A percentile compares a stretch with the other conserved stretches of the same genome.
These are phyloP conservation scores for Mastacembelus armatus DNA, from an alignment of 2,797 vertebrate species.

Conservation along the genomic window DNA sequence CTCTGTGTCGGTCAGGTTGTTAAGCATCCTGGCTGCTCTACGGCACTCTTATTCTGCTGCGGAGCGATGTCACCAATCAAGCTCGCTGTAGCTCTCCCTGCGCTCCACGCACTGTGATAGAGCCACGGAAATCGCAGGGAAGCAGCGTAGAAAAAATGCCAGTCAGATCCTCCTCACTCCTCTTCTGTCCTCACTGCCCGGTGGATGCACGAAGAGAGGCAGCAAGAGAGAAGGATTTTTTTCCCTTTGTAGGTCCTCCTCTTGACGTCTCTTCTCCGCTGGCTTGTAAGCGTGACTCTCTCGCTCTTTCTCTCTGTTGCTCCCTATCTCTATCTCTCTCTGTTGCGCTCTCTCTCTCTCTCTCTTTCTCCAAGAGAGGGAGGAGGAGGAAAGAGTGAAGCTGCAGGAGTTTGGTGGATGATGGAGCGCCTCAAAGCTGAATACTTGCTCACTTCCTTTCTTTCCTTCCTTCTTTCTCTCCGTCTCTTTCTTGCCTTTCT, in stretches of 20 bases:
- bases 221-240: constrained; percentile 71
- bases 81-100: constrained; percentile 74
- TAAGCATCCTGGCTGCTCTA: constrained; percentile 90
- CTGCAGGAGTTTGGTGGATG: constrained; percentile 83
- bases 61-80: constrained; percentile 72
- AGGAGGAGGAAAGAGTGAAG: constrained; percentile 86
- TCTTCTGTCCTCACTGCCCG: constrained; percentile 70
- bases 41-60: constrained; percentile 58
- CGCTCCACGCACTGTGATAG: constrained; percentile 68
- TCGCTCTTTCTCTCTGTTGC: constrained; percentile 62
- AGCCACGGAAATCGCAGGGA: constrained; percentile 68
- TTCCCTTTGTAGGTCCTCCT: constrained; percentile 77
- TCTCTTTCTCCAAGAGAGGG: constrained; percentile 73
- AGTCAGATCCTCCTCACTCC: constrained; percentile 72
- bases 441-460: constrained; percentile 81
- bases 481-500: constrained; percentile 55
- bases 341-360: constrained; percentile 46
- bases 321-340: constrained; percentile 50
- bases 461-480: constrained; percentile 67
- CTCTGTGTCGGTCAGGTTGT: constrained; percentile 97
- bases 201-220: constrained; percentile 76
- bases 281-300: constrained; percentile 79
- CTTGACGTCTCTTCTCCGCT: constrained; percentile 80
- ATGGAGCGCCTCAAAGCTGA: constrained; percentile 83
- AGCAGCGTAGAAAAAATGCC: constrained; percentile 71